A percentile compares a stretch with the other conserved stretches of the same genome.
These are phyloP conservation scores for Drosophila meridiana DNA, from an alignment of 2,888 invertebrate species.

Conservation along the genomic window DNA sequence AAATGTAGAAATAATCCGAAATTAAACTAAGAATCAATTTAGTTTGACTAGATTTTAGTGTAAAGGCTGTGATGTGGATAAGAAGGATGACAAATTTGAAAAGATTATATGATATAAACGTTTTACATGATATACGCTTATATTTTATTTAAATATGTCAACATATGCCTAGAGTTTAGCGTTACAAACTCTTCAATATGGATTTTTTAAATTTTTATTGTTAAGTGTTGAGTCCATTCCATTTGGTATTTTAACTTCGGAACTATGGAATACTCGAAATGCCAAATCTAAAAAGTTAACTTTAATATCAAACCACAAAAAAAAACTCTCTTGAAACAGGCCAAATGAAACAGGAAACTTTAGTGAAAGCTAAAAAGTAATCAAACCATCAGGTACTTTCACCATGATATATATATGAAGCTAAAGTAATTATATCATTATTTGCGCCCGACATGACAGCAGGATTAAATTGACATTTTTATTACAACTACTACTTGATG, in stretches of 20 bases:
- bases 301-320: no score
- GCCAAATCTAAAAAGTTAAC: neutral
- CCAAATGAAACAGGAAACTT: conserved; percentile 1
- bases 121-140: no score
- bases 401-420: neutral
- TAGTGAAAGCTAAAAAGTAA: conserved; percentile 10
- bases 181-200: neutral
- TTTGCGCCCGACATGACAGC: neutral
- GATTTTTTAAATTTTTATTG: no score
- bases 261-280: no score
- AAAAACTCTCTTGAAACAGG: neutral
- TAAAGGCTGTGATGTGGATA: neutral
- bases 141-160: neutral
- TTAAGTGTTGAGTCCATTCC: neutral
- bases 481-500: neutral
- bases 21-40: neutral
- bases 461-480: conserved; percentile 10
- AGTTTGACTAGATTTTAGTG: neutral
- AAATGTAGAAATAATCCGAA: neutral
- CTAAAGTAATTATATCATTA: neutral
- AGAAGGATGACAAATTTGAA: neutral
- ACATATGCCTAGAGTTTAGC: neutral
- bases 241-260: neutral
- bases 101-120: no score
- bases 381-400: neutral